Conservation (phyloP, 1,140 invertebrate genomes). For the Cephus cinctus region DNA sequence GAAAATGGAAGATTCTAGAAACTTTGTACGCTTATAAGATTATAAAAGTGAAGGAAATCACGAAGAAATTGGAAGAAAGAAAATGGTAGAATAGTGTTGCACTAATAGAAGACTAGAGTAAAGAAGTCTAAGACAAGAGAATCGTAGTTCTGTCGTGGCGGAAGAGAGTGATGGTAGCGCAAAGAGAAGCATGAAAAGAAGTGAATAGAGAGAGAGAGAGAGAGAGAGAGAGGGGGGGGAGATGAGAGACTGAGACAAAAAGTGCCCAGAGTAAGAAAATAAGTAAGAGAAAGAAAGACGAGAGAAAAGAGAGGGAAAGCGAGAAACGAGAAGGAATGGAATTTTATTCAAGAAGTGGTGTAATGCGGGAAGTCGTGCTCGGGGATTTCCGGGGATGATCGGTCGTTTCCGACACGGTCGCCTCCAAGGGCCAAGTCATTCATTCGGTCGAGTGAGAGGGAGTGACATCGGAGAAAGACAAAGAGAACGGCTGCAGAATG, state of each 20-base stretch:
- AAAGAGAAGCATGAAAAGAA: too few relatives aligned
- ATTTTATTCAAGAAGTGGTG: slow-evolving; percentile 26
- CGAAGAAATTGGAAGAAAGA: too few relatives aligned
- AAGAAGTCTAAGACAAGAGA: too few relatives aligned
- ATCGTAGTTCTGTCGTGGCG: too few relatives aligned
- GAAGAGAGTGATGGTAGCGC: too few relatives aligned
- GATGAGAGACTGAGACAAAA: not conserved
- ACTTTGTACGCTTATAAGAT: too few relatives aligned
- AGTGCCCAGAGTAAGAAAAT: not conserved
- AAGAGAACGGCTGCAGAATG: slow-evolving; percentile 13
- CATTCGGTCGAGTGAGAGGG: slow-evolving; percentile 15
- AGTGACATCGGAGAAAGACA: not conserved
- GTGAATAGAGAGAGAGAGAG: slow-evolving; percentile 4
- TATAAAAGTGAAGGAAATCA: too few relatives aligned
- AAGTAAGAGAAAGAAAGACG: not conserved
- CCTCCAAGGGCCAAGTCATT: slow-evolving; percentile 23
- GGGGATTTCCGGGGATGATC: slow-evolving; percentile 20
- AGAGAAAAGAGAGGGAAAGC: not conserved
- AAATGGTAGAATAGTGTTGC: too few relatives aligned
- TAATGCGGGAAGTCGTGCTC: slow-evolving; percentile 24
- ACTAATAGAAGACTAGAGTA: too few relatives aligned
- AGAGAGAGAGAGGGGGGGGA: slow-evolving; percentile 3
- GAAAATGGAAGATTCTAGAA: too few relatives aligned
- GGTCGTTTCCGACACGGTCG: slow-evolving; percentile 20
- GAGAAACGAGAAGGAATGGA: slow-evolving; percentile 12